Percentiles rank a stretch among this genome's conserved stretches.
Conservation (phyloP, 2,888 invertebrate species). For the Homarus gammarus region DNA sequence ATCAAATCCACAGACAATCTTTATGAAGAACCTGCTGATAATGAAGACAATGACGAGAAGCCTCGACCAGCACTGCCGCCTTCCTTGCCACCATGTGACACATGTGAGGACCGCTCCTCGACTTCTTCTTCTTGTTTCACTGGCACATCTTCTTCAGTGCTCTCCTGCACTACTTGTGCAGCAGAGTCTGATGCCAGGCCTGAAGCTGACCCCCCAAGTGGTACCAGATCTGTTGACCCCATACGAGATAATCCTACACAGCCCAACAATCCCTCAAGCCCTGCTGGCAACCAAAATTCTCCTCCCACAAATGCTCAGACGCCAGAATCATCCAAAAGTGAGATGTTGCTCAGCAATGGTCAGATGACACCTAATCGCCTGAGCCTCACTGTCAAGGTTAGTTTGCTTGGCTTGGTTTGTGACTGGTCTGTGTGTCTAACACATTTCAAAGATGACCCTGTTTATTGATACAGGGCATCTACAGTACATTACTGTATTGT, state of each 20-base stretch:
- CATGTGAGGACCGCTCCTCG: slow-evolving; percentile 72
- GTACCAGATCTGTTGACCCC: neutral
- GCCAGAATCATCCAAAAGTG: neutral
- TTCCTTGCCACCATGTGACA: slow-evolving; percentile 70
- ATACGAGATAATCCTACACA: neutral
- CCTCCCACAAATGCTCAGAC: slow-evolving; percentile 1
- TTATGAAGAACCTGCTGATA: slow-evolving; percentile 54
- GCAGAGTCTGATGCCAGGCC: slow-evolving; percentile 60
- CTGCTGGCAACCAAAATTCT: neutral
- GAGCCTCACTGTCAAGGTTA: slow-evolving; percentile 38
- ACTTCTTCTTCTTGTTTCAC: slow-evolving; percentile 70
- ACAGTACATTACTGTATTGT: too few relatives aligned
- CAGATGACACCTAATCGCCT: slow-evolving; percentile 50
- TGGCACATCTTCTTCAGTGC: slow-evolving; percentile 62
- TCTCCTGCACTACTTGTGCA: slow-evolving; percentile 72
- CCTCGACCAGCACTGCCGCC: slow-evolving; percentile 70
- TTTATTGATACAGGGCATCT: neutral
- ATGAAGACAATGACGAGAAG: slow-evolving; percentile 41
- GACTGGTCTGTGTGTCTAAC: neutral
- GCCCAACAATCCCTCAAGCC: neutral
- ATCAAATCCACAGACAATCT: slow-evolving; percentile 73
- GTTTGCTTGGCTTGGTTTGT: slow-evolving; percentile 11
- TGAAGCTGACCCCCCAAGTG: slow-evolving; percentile 24
- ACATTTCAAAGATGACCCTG: neutral
- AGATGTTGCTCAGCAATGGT: slow-evolving; percentile 28